These are phyloP conservation scores for Pygocentrus nattereri DNA, from an alignment of 2,797 vertebrate species.

Conservation along the genomic window DNA sequence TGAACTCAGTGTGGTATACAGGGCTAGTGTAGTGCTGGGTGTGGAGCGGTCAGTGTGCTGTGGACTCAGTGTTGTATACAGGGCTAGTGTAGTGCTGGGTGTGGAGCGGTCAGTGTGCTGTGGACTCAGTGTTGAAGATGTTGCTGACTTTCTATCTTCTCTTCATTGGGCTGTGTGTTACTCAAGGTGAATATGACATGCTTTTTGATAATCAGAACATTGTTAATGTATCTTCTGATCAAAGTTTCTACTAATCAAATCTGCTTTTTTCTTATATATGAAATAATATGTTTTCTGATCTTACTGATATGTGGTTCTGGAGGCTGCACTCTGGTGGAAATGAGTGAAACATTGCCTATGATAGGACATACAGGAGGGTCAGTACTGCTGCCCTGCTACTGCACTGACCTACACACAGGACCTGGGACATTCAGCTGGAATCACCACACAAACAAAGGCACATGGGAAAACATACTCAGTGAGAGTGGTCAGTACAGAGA, in stretches of 20 bases:
- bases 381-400: conserved; percentile 21
- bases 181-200: no score
- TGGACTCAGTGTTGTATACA: not conserved
- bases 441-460: not conserved
- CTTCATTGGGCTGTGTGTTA: no score
- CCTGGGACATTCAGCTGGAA: not conserved
- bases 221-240: no score
- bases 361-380: not conserved
- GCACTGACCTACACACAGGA: no score
- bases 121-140: not conserved
- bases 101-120: not conserved
- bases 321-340: not conserved
- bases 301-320: not conserved
- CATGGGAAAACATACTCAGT: not conserved
- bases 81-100: not conserved
- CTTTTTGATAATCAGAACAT: no score
- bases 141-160: no score
- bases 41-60: not conserved
- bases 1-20: no score
- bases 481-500: no score
- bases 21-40: not conserved
- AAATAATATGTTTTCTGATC: no score
- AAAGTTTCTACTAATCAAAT: no score
- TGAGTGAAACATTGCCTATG: rapidly evolving
- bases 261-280: no score